phyloP scores from a whole-genome alignment of 2,888 invertebrate species.

The Anthoptus insignis region DNA sequence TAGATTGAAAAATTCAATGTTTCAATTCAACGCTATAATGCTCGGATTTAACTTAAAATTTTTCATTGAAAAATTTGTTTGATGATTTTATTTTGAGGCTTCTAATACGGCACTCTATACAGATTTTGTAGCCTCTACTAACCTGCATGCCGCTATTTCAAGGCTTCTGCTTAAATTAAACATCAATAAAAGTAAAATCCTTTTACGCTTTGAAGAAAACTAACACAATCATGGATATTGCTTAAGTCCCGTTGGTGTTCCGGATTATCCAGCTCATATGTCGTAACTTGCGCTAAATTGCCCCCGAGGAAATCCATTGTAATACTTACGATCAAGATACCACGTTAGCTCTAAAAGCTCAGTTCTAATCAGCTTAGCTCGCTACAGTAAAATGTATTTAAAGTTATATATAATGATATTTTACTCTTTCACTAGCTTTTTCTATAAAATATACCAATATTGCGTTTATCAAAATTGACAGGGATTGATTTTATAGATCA shows the following conservation, averaged over 20 bases:
- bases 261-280: conserved; percentile 14
- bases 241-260: conserved; percentile 9
- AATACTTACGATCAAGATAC: conserved; percentile 29
- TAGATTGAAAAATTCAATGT: no score
- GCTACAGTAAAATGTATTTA: conserved; percentile 23
- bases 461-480: no score
- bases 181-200: no score
- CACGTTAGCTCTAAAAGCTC: conserved; percentile 19
- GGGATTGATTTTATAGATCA: no score
- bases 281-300: conserved; percentile 19
- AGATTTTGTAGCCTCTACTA: no score
- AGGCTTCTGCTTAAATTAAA: no score
- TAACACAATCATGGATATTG: conserved; percentile 1
- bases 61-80: no score
- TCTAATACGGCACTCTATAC: no score
- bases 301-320: conserved; percentile 29
- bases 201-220: neutral
- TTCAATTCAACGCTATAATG: no score
- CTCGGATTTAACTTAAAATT: no score
- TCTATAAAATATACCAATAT: neutral
- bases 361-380: conserved; percentile 27
- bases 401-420: neutral
- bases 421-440: neutral
- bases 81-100: no score
- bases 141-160: no score